Evolutionary conservation across 2,113 vertebrate species (phyloP).

Genomic region (Notarius lentiginosus): DNA sequence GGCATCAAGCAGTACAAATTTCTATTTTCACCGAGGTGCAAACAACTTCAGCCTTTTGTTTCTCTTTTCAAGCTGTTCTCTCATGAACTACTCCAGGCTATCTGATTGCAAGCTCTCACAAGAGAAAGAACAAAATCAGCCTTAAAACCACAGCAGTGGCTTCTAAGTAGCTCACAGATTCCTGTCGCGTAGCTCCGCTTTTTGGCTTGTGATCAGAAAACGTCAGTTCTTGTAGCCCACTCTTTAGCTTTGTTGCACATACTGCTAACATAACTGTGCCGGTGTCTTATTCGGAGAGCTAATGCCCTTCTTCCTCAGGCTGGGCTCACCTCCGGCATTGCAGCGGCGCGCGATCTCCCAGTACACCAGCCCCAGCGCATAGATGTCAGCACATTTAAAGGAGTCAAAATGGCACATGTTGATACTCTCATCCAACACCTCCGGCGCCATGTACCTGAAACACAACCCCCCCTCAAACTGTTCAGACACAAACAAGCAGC

Average conservation of each 20-base stretch:
- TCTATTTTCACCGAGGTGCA: neutral
- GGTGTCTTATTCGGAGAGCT: too few relatives aligned
- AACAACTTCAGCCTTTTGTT: neutral
- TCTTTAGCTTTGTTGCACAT: neutral
- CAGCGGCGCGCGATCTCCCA: slow-evolving; percentile 96
- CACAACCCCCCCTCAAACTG: slow-evolving; percentile 19
- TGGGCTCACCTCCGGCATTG: slow-evolving; percentile 83
- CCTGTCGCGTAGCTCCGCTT: neutral
- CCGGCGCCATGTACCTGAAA: slow-evolving; percentile 94
- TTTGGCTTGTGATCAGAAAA: neutral
- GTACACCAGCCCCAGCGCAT: slow-evolving; percentile 91
- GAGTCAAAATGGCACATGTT: slow-evolving; percentile 98
- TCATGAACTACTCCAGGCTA: neutral
- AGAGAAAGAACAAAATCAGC: neutral
- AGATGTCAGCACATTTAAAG: slow-evolving; percentile 96
- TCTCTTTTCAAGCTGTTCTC: neutral
- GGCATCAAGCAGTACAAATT: neutral
- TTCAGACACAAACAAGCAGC: slow-evolving; percentile 20
- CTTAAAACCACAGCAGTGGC: neutral
- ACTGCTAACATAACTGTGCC: neutral
- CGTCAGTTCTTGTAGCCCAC: neutral
- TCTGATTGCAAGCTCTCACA: neutral
- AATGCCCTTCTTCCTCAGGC: neutral
- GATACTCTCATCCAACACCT: slow-evolving; percentile 93
- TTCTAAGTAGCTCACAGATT: neutral